Base-by-base conservation (phyloP, 1,140 invertebrate species). In the Drosophila virilis region DNA sequence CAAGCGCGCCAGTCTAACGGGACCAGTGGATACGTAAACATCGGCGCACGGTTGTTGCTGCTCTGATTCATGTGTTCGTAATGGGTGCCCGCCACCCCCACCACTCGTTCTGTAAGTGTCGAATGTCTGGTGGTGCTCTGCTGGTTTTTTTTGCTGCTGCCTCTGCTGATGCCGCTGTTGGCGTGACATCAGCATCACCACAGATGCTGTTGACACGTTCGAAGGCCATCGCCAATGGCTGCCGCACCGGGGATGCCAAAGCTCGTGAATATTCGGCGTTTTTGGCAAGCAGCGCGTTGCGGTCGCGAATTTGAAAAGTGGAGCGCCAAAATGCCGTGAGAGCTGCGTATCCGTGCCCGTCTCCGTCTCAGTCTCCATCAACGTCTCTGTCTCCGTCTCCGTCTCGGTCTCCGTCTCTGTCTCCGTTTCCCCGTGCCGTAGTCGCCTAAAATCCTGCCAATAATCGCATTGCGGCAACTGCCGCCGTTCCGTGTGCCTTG, bases 201-300 rank as follows among this genome's bases (percentile, higher is more conserved):
- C 79, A 81, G 80, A 80, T 82, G 82, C 79, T 85, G 82, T 82
- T 77, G 77, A 80, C 79, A 81, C 80, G 65, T 78, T 76, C 77
- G 72, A 81, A 84, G 78, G 78, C 76, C 81, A 74, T 48, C 60
- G 48, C 38, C 59, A 54, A 64, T 54, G 60, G 58, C 59, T 40
- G 57, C 17, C 42, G 15, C 42, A 42, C 55, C 60, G 43, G 64
- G 66, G 59, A 40, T 59, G 52, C 51, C 64, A 66, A 42, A 60
- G 60, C 42, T 58, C 58, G 54, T 74, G 40, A 35, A 40, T 10
- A 58, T 38, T 73, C 66, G 58, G 37, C 58, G 57, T 17, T 74
- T 54, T 75, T 78, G 76, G 66, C 73, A 75, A 65, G 48, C 59
- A 57, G 10, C 37, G 59, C 72, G 43, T 52, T 77, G 75, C 70